phyloP scores from a whole-genome alignment of 1,140 invertebrate genomes.

The Neomicropteryx cornuta region DNA sequence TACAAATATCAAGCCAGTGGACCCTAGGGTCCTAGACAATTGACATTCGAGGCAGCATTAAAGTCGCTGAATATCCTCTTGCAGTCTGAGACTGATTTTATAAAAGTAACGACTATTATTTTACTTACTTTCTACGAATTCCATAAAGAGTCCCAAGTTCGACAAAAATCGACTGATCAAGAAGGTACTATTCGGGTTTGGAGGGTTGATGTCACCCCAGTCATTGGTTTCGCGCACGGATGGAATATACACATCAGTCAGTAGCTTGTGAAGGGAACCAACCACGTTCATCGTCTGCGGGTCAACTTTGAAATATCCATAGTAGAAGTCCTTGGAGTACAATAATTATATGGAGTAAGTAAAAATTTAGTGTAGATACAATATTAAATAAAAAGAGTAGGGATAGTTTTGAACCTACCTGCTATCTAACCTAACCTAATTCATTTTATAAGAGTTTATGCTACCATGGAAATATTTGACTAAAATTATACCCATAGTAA shows the following conservation, averaged over 20 bases:
- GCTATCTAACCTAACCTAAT: not conserved
- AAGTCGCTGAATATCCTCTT: too few relatives aligned
- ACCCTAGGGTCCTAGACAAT: not conserved
- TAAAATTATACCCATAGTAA: too few relatives aligned
- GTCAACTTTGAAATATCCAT: constrained; percentile 25
- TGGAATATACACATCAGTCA: constrained; percentile 24
- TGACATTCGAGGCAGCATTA: not conserved
- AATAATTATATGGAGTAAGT: not conserved
- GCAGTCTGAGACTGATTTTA: too few relatives aligned
- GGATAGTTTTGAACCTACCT: not conserved
- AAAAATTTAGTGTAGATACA: constrained; percentile 8
- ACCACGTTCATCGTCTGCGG: constrained; percentile 29
- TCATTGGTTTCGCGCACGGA: constrained; percentile 23
- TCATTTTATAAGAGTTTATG: too few relatives aligned
- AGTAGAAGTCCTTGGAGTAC: constrained; percentile 24
- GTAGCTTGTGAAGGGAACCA: constrained; percentile 27
- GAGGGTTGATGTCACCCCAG: constrained; percentile 33
- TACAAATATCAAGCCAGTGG: not conserved
- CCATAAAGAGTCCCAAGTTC: constrained; percentile 30
- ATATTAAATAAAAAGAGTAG: too few relatives aligned
- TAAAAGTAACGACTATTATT: not conserved
- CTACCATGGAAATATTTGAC: too few relatives aligned
- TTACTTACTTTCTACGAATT: constrained; percentile 30
- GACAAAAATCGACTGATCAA: constrained; percentile 26
- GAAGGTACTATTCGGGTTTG: constrained; percentile 26